phyloP scores from a whole-genome alignment of 2,113 vertebrate genomes.

The Cephalopterus ornatus region DNA sequence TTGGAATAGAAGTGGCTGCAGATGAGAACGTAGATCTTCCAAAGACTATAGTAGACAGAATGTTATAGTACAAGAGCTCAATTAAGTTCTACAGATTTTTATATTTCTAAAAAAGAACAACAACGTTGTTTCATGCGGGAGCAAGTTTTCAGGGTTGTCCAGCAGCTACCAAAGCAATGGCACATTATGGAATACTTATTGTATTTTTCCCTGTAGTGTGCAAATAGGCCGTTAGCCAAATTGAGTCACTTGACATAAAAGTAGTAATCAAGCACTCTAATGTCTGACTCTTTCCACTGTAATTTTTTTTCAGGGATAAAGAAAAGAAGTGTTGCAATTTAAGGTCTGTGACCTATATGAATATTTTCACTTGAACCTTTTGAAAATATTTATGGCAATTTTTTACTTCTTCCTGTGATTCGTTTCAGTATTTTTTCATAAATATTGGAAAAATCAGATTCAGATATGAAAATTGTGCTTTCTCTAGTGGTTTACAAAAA shows the following conservation, averaged over 20 bases:
- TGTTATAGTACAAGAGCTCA: not conserved
- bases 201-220: rapidly evolving
- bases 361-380: not conserved
- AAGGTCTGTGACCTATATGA: not conserved
- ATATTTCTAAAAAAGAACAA: not conserved
- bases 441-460: not conserved
- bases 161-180: not conserved
- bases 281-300: not conserved
- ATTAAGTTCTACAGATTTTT: not conserved
- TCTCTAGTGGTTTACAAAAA: not conserved
- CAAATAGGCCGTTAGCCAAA: not conserved
- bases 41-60: not conserved
- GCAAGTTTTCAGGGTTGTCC: not conserved
- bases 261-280: not conserved
- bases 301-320: not conserved
- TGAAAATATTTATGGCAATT: not conserved
- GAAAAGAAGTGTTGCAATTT: not conserved
- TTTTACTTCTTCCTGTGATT: not conserved
- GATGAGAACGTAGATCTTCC: no score
- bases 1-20: not conserved
- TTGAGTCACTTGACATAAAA: not conserved
- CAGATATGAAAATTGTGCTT: not conserved
- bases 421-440: not conserved
- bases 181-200: not conserved
- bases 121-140: not conserved